A percentile compares a stretch with the other conserved stretches of the same genome.
Evolutionary conservation across 2,797 vertebrate genomes (phyloP).

Genomic region (Hemitrygon akajei): DNA sequence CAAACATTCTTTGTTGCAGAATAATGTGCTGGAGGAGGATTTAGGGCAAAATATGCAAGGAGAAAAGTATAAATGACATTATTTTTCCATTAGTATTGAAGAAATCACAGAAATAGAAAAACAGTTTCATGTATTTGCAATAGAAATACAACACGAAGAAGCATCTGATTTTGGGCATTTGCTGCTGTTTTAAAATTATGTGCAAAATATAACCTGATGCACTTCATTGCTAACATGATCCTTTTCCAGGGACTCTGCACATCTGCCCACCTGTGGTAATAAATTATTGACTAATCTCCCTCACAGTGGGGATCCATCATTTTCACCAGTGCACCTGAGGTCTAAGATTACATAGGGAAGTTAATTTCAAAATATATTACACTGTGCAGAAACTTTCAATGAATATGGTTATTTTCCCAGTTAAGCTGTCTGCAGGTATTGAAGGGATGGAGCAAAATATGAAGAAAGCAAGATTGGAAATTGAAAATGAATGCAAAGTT

Average conservation of each 20-base stretch:
- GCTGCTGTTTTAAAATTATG: background rate
- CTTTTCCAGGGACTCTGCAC: background rate
- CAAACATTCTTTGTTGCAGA: background rate
- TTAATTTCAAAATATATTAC: constrained; percentile 26
- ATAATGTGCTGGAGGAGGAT: too few species aligned
- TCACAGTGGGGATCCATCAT: constrained; percentile 6
- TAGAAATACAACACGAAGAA: background rate
- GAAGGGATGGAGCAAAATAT: background rate
- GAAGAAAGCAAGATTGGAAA: background rate
- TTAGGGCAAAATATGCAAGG: background rate
- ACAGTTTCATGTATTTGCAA: too few species aligned
- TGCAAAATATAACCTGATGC: constrained; percentile 24
- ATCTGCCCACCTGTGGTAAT: constrained; percentile 7
- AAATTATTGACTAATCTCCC: constrained; percentile 19
- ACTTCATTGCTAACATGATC: constrained; percentile 13
- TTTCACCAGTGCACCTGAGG: background rate
- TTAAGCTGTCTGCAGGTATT: constrained; percentile 8
- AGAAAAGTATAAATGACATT: background rate
- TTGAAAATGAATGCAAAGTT: background rate
- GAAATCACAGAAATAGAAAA: background rate
- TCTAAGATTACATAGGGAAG: background rate
- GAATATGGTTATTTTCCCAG: background rate
- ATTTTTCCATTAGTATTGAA: background rate
- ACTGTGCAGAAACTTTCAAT: background rate
- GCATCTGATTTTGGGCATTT: background rate